These are phyloP conservation scores for Synergus gifuensis DNA, from an alignment of 2,888 invertebrate species.

Conservation along the genomic window DNA sequence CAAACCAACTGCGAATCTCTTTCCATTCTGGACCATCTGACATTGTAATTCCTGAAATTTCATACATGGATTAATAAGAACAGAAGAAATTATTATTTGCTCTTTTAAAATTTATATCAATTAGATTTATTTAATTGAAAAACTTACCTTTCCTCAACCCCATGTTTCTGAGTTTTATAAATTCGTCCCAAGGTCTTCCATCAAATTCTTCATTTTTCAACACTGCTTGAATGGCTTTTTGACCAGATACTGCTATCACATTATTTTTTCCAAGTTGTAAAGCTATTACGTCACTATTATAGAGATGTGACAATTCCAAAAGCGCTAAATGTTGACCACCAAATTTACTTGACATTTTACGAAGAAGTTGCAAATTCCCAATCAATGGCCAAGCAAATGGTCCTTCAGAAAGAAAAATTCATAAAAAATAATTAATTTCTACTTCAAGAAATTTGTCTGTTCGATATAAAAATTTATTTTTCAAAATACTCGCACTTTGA, in stretches of 20 bases:
- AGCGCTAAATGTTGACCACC: constrained; percentile 69
- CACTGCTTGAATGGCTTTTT: constrained; percentile 79
- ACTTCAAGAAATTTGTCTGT: not conserved
- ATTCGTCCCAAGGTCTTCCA: constrained; percentile 84
- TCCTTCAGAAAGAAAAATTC: constrained; percentile 58
- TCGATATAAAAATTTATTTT: not conserved
- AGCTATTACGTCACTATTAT: constrained; percentile 65
- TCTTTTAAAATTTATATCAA: too few relatives aligned
- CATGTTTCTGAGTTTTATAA: constrained; percentile 82
- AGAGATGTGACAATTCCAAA: constrained; percentile 63
- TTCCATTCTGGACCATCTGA: constrained; percentile 81
- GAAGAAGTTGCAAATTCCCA: constrained; percentile 64
- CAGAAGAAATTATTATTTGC: too few relatives aligned
- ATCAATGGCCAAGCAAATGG: constrained; percentile 72
- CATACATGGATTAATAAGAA: not conserved
- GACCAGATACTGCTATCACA: constrained; percentile 79
- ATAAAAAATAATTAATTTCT: too few relatives aligned
- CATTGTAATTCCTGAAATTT: constrained; percentile 80
- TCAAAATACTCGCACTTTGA: not conserved
- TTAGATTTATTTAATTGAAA: not conserved
- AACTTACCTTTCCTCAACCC: constrained; percentile 80
- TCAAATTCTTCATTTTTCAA: constrained; percentile 81
- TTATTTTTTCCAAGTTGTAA: constrained; percentile 62
- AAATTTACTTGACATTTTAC: constrained; percentile 56
- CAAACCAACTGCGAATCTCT: constrained; percentile 80